These are phyloP conservation scores for Dasypolia templi DNA, from an alignment of 2,888 invertebrate species.

Conservation along the genomic window DNA sequence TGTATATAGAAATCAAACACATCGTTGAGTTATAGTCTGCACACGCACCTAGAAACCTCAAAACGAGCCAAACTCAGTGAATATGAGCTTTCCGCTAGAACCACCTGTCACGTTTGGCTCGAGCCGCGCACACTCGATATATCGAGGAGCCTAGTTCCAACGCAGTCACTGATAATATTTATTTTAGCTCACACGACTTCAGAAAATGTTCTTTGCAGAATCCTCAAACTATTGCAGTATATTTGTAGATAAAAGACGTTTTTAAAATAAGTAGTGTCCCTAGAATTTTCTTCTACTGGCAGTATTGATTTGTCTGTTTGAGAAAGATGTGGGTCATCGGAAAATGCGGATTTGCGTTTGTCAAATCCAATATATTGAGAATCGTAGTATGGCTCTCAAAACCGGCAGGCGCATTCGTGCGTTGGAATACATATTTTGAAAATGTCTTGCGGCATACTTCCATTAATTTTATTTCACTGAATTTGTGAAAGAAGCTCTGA, in stretches of 20 bases:
- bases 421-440: constrained; percentile 23
- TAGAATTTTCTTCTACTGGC: constrained; percentile 26
- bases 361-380: constrained; percentile 49
- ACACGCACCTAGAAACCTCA: constrained; percentile 8
- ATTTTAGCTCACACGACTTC: constrained; percentile 29
- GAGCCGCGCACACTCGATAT: constrained; percentile 18
- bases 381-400: constrained; percentile 20
- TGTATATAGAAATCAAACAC: not conserved
- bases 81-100: constrained; percentile 31
- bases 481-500: constrained; percentile 17
- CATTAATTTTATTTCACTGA: constrained; percentile 22
- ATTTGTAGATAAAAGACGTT: not conserved
- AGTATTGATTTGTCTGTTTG: constrained; percentile 60
- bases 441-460: constrained; percentile 12
- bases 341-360: constrained; percentile 54
- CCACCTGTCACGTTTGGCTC: constrained; percentile 56
- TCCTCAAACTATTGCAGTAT: not conserved
- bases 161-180: constrained; percentile 36
- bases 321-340: constrained; percentile 62
- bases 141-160: constrained; percentile 20
- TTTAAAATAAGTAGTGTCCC: not conserved
- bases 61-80: constrained; percentile 28
- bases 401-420: constrained; percentile 43
- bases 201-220: not conserved
- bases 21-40: constrained; percentile 11